These are phyloP conservation scores for Serranus cabrilla DNA, from an alignment of 2,797 vertebrate species.

Conservation along the genomic window DNA sequence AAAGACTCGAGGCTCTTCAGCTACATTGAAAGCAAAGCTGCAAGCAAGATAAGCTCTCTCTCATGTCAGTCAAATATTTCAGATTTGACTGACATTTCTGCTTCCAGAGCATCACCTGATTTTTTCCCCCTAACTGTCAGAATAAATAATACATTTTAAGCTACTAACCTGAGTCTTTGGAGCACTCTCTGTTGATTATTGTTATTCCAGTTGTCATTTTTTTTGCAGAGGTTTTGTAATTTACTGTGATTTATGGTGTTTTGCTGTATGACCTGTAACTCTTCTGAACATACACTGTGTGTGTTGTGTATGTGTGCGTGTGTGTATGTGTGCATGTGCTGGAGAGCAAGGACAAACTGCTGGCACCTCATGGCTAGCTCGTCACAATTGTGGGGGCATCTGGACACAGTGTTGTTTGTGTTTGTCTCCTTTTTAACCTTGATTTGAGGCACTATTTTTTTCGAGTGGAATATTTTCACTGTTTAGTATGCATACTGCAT, in stretches of 20 bases:
- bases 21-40: background rate
- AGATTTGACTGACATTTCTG: background rate
- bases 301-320: background rate
- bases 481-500: slow-evolving; percentile 34
- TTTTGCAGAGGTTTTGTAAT: background rate
- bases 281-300: background rate
- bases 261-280: slow-evolving; percentile 10
- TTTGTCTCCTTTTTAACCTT: slow-evolving; percentile 73
- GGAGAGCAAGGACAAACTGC: slow-evolving; percentile 68
- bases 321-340: slow-evolving; percentile 4
- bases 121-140: background rate
- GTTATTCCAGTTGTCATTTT: background rate
- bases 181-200: background rate
- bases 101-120: background rate
- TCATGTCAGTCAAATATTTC: background rate
- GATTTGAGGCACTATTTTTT: slow-evolving; percentile 49
- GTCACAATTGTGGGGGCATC: slow-evolving; percentile 52
- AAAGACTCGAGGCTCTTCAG: background rate
- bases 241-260: background rate
- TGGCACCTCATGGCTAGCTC: slow-evolving; percentile 59
- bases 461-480: slow-evolving; percentile 28
- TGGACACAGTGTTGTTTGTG: slow-evolving; percentile 60
- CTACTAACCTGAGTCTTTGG: background rate
- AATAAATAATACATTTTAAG: background rate
- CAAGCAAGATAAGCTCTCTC: background rate